Percentiles rank a stretch among this genome's conserved stretches.
phyloP scores from a whole-genome alignment of 2,113 vertebrate genomes.

The Syrrhaptes paradoxus region DNA sequence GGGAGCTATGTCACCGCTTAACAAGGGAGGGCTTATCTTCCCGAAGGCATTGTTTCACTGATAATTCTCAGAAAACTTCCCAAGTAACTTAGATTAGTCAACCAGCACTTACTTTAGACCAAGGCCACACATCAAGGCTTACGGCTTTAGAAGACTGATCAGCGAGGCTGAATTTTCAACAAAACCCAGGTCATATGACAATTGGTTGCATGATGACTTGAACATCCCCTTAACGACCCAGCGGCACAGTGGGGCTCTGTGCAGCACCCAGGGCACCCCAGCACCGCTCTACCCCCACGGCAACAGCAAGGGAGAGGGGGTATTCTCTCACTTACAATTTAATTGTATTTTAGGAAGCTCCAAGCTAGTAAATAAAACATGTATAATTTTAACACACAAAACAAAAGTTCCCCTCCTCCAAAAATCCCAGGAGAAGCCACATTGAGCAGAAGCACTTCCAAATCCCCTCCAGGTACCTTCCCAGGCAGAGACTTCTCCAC shows the following conservation, averaged over 20 bases:
- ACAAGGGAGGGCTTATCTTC: slow-evolving; percentile 77
- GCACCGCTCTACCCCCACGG: not conserved
- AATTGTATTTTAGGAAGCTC: not conserved
- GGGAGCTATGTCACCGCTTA: slow-evolving; percentile 69
- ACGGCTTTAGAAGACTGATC: slow-evolving; percentile 44
- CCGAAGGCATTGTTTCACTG: slow-evolving; percentile 73
- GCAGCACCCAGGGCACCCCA: not conserved
- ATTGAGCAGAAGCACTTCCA: not conserved
- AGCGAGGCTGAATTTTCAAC: slow-evolving; percentile 61
- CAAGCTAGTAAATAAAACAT: not conserved
- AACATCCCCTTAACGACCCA: not conserved
- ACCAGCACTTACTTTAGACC: slow-evolving; percentile 77
- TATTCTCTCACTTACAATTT: not conserved
- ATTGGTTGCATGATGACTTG: slow-evolving; percentile 10
- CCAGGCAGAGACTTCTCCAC: not conserved
- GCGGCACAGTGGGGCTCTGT: not conserved
- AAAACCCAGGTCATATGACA: slow-evolving; percentile 75
- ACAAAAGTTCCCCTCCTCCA: not conserved
- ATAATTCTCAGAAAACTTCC: slow-evolving; percentile 69
- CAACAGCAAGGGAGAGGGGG: rapidly evolving
- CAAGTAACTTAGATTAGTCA: slow-evolving; percentile 82
- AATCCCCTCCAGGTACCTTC: not conserved
- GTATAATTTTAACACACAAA: not conserved
- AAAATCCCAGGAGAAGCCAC: not conserved
- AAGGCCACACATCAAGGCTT: slow-evolving; percentile 82